Evolutionary conservation across 2,113 vertebrate species (phyloP).

Genomic region (Oreotrochilus melanogaster): DNA sequence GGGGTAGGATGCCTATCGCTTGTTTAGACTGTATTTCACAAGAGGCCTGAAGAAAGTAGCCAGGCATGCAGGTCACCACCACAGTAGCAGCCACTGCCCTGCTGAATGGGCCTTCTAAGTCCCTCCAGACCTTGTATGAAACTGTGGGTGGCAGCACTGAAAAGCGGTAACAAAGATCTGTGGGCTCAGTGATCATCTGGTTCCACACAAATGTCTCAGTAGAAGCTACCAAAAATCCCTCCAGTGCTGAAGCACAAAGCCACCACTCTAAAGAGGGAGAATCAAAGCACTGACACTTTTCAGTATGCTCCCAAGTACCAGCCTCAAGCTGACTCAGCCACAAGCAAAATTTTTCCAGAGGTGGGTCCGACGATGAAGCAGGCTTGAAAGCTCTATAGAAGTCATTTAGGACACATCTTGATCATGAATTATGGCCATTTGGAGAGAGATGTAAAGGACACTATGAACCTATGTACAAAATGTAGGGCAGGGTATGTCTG

Average conservation of each 20-base stretch:
- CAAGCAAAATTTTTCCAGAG: background rate
- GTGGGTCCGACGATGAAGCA: background rate
- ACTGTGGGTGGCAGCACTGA: background rate
- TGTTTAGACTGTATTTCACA: background rate
- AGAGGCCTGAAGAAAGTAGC: background rate
- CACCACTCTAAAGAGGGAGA: background rate
- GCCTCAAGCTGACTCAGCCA: background rate
- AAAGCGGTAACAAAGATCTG: background rate
- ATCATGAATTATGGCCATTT: background rate
- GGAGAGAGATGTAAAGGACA: background rate
- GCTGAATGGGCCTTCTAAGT: background rate
- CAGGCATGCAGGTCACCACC: background rate
- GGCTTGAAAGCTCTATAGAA: background rate
- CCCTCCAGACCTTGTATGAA: background rate
- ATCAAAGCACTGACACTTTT: background rate
- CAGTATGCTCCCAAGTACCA: background rate
- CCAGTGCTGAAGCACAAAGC: background rate
- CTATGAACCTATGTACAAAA: accelerated
- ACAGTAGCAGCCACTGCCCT: background rate
- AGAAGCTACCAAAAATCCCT: background rate
- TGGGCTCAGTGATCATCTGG: background rate
- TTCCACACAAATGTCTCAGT: background rate
- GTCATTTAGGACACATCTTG: background rate
- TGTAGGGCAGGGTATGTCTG: background rate
- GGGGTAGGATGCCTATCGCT: background rate